Percentiles rank a stretch among this genome's conserved stretches.
Evolutionary conservation across 2,888 invertebrate species (phyloP).

Genomic region (Alentia gelatinosa): DNA sequence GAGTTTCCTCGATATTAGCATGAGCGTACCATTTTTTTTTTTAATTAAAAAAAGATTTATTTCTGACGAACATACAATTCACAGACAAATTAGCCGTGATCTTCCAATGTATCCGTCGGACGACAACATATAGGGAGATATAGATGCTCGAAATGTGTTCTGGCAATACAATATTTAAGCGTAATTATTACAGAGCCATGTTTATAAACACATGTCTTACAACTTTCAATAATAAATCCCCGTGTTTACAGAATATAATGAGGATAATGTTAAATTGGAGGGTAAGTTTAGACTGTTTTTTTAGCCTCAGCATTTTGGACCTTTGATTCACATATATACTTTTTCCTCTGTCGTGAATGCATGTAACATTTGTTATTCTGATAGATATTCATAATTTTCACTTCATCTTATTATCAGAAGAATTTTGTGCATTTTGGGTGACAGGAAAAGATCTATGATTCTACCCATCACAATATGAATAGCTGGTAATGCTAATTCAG

Average conservation of each 20-base stretch:
- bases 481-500: not conserved
- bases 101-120: no score
- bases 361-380: no score
- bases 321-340: not conserved
- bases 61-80: no score
- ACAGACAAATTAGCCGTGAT: no score
- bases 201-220: not conserved
- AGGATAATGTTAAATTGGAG: not conserved
- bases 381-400: no score
- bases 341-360: not conserved
- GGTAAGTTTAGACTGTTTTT: not conserved
- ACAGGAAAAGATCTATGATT: not conserved
- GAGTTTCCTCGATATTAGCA: no score
- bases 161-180: no score
- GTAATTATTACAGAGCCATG: no score
- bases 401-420: not conserved
- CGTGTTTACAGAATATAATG: not conserved
- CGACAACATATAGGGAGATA: no score
- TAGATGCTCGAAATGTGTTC: no score
- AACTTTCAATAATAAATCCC: not conserved
- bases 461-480: not conserved
- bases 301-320: not conserved
- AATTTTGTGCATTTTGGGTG: not conserved
- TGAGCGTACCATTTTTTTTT: no score
- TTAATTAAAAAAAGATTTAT: no score